Base-by-base conservation (phyloP, 2,113 vertebrate species). In the Morone saxatilis region DNA sequence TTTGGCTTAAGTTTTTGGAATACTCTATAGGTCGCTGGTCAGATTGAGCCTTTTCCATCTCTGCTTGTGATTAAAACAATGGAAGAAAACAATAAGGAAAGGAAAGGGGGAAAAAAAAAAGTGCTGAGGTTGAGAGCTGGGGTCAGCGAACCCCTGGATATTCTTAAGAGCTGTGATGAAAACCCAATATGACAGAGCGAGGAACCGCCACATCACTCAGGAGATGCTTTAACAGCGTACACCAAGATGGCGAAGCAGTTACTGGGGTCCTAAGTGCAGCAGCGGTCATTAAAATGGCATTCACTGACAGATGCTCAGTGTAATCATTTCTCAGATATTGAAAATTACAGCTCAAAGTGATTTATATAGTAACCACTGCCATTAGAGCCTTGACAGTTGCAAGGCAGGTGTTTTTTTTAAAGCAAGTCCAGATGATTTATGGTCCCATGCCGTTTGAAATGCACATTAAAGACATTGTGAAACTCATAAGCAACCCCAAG, bases 311-410 rank as follows among this genome's bases (percentile, higher is more conserved):
- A 90, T 93, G 91, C 87, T 91, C 84, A 88, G 80, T 90, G 79
- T 92, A 91, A 88, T 91, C 69, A 93, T 92, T 94, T 91, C 86
- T 88, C 78, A 81, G 78, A 89, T 93, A 92, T 92, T 91, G 87
- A 84, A 90, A 90, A 93, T 89, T 91, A 90, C 92, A 94, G 88
- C 88, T 78, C 67, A 16, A 47, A 22, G 71, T 91, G 91, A 94
- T 93, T 94, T 93, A 94, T 90, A 88, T 82, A 67, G 77, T 88
- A 89, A 89, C 85, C 45, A 25, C 76, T 86, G 71, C 81, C 80
- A 89, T 91, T 88, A 90, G 63, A 70, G 81, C 48, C 25, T 69
- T 81, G 82, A 92, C 85, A 80, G 80, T 91, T 83, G 80, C 71
- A 76, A 83, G 81, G 88, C 90, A 92, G 89, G 89, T 94, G 90